Evolutionary conservation across 1,140 invertebrate species (phyloP), one percentile per base, ranked within the genome.

Genomic region (Rhagoletis zephyria): DNA sequence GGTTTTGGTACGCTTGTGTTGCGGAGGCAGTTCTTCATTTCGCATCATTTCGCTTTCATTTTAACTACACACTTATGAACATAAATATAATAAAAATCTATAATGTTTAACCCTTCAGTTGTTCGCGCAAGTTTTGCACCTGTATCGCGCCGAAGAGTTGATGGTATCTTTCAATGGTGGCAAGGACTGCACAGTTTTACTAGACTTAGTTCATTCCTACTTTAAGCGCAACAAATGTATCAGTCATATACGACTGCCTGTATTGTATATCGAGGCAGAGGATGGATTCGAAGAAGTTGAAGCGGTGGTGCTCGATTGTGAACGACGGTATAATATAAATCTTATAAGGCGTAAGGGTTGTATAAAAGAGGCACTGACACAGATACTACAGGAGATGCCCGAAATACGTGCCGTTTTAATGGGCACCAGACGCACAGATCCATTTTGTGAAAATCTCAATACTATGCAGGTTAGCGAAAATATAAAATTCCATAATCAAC

Each of bases 101-200:
- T 19, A 61, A 85, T 85, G n/a, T 40, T 1, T 42, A 30, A 5
- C 63, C 3, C 14, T 45, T 1, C 30, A 61, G 60, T 19, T 63
- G 2, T 85, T 85, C 30, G 85, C 89, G 91, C 91, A 87, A 94
- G 91, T 93, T 94, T 94, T 95, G 86, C 90, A 93, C 86, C 89
- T 92, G 74, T 97, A 95, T 90, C 93, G 94, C 61, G 88, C 95
- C 40, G 94, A 96, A 88, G 95, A 97, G 93, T 92, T 98, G 70
- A 97, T 97, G 91, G 90, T 99, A 59, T 97, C 97, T 87, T 99
- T 99, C 91, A 99, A 99, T 93, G 98, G 98, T 48, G 98, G 98
- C 7, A 99, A 99, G 94, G 98, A 99, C 94, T 99, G 98, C 92
- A 98, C 97, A 2, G 97, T 96, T 1, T 94, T 99, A 19, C 93